Evolutionary conservation across 1,140 invertebrate genomes (phyloP), one percentile per base, ranked within the genome.

Genomic region (Dolichoris vasculosae): DNA sequence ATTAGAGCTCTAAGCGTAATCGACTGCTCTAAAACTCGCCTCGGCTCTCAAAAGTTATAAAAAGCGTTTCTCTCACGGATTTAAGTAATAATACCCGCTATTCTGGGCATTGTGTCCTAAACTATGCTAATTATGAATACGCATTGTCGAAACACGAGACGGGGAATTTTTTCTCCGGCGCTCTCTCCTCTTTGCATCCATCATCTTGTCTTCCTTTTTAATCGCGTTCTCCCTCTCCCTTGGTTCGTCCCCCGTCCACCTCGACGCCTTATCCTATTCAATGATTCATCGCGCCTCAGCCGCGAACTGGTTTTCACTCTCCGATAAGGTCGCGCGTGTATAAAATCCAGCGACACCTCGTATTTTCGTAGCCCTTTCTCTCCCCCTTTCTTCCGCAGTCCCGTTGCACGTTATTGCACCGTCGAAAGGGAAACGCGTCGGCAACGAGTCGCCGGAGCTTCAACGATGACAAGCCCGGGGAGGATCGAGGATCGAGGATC

Each of bases 121-220:
- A n/a, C 9, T 73, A 20, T 73, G 38, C 23, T 43, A 73, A 43
- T 40, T n/a, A 38, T 38, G 2, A 43, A 40, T 35, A 35, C 8
- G 38, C 69, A 73, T 73, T 73, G 69, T 73, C 69, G 69, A 73
- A 43, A 73, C n/a, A 40, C 15, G 26, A 71, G 11, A 15, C 38
- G 7, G 64, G 64, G 35, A 32, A 13, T 67, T 67, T 69, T 69
- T 40, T 1, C 17, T 35, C 23, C 32, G 30, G 67, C 3, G 20
- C 13, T 69, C 67, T 23, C 13, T 69, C n/a, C 1, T 69, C 59
- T 4, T 69, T 67, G 8, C 32, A 67, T 30, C 35, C 32, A 32
- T 32, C 26, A n/a, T n/a, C 69, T 38, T n/a, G n/a, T 43, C 69
- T 73, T 43, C 64, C 64, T 38, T n/a, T 73, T 73, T 43, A 43